Conservation (phyloP, 2,888 invertebrate genomes). For the Pyrgus malvae region DNA sequence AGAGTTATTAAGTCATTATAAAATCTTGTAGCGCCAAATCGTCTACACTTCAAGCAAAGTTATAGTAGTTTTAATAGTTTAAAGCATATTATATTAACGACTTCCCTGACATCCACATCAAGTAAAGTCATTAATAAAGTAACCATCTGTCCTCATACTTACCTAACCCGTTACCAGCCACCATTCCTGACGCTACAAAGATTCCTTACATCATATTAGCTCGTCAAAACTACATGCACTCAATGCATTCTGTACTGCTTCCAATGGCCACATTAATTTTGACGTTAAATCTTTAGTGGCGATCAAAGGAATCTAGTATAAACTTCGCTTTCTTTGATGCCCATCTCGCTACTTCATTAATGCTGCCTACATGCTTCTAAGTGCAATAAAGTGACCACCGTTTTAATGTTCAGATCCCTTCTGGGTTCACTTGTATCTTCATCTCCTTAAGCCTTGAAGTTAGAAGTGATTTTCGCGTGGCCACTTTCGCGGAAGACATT, state of each 20-base stretch:
- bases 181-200: too few relatives aligned
- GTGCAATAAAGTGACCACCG: slow-evolving; percentile 44
- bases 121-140: slow-evolving; percentile 4
- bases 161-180: neutral
- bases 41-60: slow-evolving; percentile 2
- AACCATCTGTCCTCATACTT: neutral
- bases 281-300: slow-evolving; percentile 13
- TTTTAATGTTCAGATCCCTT: slow-evolving; percentile 38
- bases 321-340: slow-evolving; percentile 40
- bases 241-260: slow-evolving; percentile 3
- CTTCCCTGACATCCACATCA: neutral
- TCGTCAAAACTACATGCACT: neutral
- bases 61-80: too few relatives aligned
- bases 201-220: slow-evolving; percentile 2
- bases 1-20: too few relatives aligned
- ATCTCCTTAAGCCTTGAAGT: slow-evolving; percentile 24
- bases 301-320: slow-evolving; percentile 35
- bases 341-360: slow-evolving; percentile 47
- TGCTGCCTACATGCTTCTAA: slow-evolving; percentile 46
- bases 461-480: slow-evolving; percentile 38
- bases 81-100: slow-evolving; percentile 1
- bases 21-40: too few relatives aligned
- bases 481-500: slow-evolving; percentile 58
- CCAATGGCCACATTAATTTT: slow-evolving; percentile 15
- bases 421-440: slow-evolving; percentile 7